Evolutionary conservation across 1,140 invertebrate genomes (phyloP), one percentile per base, ranked within the genome.

Genomic region (Ceratosolen solmsi): DNA sequence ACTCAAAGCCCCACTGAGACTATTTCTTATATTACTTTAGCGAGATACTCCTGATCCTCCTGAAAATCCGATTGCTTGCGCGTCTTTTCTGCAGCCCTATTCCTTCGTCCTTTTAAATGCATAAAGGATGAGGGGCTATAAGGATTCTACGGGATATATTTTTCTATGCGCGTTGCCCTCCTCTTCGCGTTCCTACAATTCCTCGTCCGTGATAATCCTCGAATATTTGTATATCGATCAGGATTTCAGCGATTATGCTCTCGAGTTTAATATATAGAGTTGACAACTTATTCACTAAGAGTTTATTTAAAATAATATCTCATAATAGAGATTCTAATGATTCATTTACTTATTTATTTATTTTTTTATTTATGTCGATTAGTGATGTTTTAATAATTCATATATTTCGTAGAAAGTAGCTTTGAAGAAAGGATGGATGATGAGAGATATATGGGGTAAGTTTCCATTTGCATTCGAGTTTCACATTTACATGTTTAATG

Each of bases 401-500:
- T 70, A 20, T 17, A 13, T 20, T 8, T 46, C 30, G 1, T 36
- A 82, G 81, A 56, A 82, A 78, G 13, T 78, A 27, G 60, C 60
- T 49, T 71, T 90, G 86, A 85, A 85, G 65, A 74, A 76, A 25
- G 84, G 82, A 56, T 81, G 82, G 54, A 82, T 82, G 27, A 85
- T 86, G 54, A 49, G 95, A 25, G 92, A 94, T 1, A 91, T 95
- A 84, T 96, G 95, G 94, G 89, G 92, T 30, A 93, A 93, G 76
- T 92, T 95, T 9, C 95, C 96, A 0, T 93, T 96, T 84, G 92
- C 95, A 0, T 85, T 96, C n/a, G 93, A 94, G 82, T 95, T 96
- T 85, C 95, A 95, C 87, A 92, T 98, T 76, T 97, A 96, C 84
- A 86, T 98, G 22, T 98, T 97, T 89, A 96, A 98, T 87, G 92